Base-by-base conservation (phyloP, 2,888 invertebrate genomes). In the Melanotus villosus region DNA sequence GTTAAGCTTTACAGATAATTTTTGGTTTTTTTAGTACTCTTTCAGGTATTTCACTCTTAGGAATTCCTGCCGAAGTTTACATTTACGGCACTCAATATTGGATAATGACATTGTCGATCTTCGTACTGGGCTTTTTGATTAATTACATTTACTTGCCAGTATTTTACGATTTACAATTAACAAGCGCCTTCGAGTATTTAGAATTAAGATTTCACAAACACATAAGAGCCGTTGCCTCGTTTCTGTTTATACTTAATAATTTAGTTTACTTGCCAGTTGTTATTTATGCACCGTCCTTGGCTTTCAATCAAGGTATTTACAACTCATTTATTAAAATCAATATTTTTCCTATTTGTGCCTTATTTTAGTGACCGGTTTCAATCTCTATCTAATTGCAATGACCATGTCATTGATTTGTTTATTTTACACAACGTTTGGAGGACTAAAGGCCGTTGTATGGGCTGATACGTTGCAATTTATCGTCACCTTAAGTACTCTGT, bases 41-140 rank as follows among this genome's bases (percentile, higher is more conserved):
- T 76, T 93, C 93, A 2, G 93, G 93, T 38, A 90, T 93, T 41
- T 92, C 92, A 0, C 83, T 93, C 5, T 86, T 94, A 5, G 93
- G 92, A 0, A 88, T 92, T 4, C 93, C 93, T 0, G 89, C 92
- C 0, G 93, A 93, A 80, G 89, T 93, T 72, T 93, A 93, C 80
- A 85, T 89, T 23, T 89, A 89, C 79, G 94, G 94, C 1, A 90
- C 90, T 0, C 89, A 90, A 73, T 93, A 92, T 78, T 84, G 85
- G 65, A 80, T 85, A 14, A 82, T 84, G 32, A 76, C 81, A 21
- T 70, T 89, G 4, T 83, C 86, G 2, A 84, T 88, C 7, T 69
- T 85, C 2, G 16, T 80, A 1, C 68, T 79, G 16, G 71, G 78
- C 19, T 72, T 81, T 5, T 59, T 84, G 10, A 80, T 84, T 2